Conservation (phyloP, 2,113 vertebrate genomes). For the Leucopternis melanops region DNA sequence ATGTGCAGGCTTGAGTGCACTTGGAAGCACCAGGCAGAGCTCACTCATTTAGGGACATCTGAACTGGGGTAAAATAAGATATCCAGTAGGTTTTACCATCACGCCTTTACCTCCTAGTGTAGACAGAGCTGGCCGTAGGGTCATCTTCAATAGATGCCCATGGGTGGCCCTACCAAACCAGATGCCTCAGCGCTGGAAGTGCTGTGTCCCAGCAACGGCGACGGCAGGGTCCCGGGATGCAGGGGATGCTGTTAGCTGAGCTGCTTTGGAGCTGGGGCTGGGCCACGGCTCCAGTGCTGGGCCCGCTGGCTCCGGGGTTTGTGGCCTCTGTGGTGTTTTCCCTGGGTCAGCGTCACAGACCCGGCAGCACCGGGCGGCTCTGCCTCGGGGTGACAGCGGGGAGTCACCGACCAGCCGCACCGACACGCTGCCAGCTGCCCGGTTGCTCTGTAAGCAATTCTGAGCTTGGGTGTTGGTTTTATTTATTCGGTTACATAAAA, state of each 20-base stretch:
- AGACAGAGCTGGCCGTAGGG: not conserved
- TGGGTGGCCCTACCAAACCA: not conserved
- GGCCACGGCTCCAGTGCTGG: rapidly evolving
- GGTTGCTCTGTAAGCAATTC: not conserved
- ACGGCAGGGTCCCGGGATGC: not conserved
- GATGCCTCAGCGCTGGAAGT: not conserved
- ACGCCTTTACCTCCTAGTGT: not conserved
- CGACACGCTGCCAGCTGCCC: not conserved
- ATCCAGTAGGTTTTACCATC: not conserved
- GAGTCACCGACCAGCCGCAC: not conserved
- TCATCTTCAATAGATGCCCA: not conserved
- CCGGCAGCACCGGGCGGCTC: not conserved
- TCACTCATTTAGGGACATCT: not conserved
- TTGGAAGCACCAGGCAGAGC: not conserved
- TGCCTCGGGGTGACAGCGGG: not conserved
- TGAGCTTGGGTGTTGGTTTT: not conserved
- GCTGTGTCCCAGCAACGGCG: not conserved
- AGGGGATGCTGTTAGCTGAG: not conserved
- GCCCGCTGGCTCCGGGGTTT: not conserved
- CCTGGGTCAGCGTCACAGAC: not conserved
- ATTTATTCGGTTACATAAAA: not conserved
- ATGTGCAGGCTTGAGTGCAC: not conserved
- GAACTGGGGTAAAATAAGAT: not conserved
- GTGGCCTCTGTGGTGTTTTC: not conserved
- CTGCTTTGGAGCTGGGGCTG: not conserved